Evolutionary conservation across 2,888 invertebrate species (phyloP), one percentile per base, ranked within the genome.

Genomic region (Tinea pellionella): DNA sequence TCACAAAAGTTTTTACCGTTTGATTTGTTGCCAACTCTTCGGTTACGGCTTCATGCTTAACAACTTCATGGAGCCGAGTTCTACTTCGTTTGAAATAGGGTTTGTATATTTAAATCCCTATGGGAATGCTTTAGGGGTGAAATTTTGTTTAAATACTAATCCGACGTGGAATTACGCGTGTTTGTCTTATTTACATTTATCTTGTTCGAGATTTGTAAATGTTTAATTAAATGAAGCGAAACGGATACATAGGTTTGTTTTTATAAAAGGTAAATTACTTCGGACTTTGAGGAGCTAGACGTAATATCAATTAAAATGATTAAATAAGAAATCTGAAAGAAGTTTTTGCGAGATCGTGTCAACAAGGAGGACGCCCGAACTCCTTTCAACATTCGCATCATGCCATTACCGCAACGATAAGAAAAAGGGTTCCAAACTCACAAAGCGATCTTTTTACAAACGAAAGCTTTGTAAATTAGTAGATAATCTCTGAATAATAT

Each of bases 1-100:
- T 78, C 71, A 47, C 11, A 16, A 16, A 81, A 84, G 74, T 84
- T 84, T 81, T 80, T 78, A 80, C 77, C 74, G 78, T 83, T 82
- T 82, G 83, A 80, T 83, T 84, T 81, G 84, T 80, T 75, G 74
- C 75, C 74, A 57, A 74, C 69, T 62, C 70, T 69, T 67, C 67
- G 68, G 77, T 77, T 70, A 75, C 75, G 73, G 74, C 72, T 78
- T 78, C 75, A 76, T 78, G 79, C 74, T 80, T 72, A 67, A 72
- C 67, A 70, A 71, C 72, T 75, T 73, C 71, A 55, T 32, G 59
- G 18, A 29, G 16, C 71, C 62, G 70, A 73, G 77, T 75, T 72
- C 62, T 74, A 75, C 72, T 77, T 71, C 72, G 74, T 79, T 77
- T 72, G 71, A 76, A 77, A 15, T 57, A 19, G 29, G 55, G 55